phyloP scores from a whole-genome alignment of 2,888 invertebrate genomes.

The Dexiosoma caninum region DNA sequence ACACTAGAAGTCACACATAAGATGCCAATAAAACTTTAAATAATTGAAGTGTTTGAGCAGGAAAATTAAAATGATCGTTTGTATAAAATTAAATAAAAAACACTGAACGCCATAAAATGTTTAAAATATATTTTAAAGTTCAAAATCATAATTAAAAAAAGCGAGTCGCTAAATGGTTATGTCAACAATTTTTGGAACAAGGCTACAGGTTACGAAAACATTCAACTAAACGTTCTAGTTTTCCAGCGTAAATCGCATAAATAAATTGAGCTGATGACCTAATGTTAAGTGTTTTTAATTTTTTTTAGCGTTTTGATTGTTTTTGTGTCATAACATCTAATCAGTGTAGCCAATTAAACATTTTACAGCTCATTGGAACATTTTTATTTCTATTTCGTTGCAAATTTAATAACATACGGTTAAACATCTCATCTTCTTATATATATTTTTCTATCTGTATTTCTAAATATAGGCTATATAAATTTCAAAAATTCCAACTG shows the following conservation, averaged over 20 bases:
- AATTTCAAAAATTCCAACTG: too few relatives aligned
- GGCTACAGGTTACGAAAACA: conserved; percentile 3
- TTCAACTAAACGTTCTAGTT: background rate
- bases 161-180: conserved; percentile 22
- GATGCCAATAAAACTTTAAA: background rate
- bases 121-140: conserved; percentile 33
- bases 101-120: background rate
- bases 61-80: conserved; percentile 34
- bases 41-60: conserved; percentile 3
- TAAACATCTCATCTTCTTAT: too few relatives aligned
- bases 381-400: too few relatives aligned
- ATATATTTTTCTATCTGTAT: too few relatives aligned
- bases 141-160: conserved; percentile 30
- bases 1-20: background rate
- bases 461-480: too few relatives aligned
- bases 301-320: background rate
- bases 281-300: too few relatives aligned
- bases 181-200: conserved; percentile 32
- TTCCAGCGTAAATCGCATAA: background rate
- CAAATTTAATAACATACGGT: too few relatives aligned
- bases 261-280: conserved; percentile 18
- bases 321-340: too few relatives aligned
- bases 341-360: too few relatives aligned
- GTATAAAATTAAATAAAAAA: conserved; percentile 7
- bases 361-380: too few relatives aligned